Percentiles rank a stretch among this genome's conserved stretches.
phyloP scores from a whole-genome alignment of 1,140 invertebrate genomes.

The Mactra quadrangularis region DNA sequence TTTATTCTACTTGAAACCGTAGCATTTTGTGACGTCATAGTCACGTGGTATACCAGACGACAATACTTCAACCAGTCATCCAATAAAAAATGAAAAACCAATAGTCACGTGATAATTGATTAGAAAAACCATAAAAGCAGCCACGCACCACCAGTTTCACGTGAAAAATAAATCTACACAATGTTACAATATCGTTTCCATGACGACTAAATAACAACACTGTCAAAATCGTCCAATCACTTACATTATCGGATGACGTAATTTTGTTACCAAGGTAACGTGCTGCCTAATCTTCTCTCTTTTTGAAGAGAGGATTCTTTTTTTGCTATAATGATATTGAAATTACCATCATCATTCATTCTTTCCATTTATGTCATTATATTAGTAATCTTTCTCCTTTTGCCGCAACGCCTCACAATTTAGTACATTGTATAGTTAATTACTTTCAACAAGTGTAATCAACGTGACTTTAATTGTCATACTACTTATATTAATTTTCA shows the following conservation, averaged over 20 bases:
- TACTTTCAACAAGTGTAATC: no score
- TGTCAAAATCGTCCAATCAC: constrained; percentile 50
- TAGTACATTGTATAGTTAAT: no score
- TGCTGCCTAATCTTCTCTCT: constrained; percentile 27
- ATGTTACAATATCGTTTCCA: constrained; percentile 63
- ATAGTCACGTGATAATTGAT: constrained; percentile 49
- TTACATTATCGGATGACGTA: constrained; percentile 49
- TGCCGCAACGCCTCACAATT: no score
- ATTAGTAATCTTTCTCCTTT: no score
- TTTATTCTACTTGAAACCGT: no score
- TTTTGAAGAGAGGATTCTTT: constrained; percentile 35
- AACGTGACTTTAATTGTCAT: no score
- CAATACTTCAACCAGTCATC: constrained; percentile 42
- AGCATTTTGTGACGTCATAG: no score
- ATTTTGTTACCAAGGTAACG: constrained; percentile 27
- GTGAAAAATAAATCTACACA: constrained; percentile 68
- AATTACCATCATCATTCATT: constrained; percentile 12
- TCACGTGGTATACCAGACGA: constrained; percentile 40
- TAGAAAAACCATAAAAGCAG: constrained; percentile 55
- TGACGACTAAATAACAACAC: constrained; percentile 62
- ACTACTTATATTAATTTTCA: no score
- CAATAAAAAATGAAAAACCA: constrained; percentile 50
- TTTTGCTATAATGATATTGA: constrained; percentile 55
- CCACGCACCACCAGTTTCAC: constrained; percentile 55
- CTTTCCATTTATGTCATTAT: no score